Evolutionary conservation across 2,113 vertebrate genomes (phyloP).

Genomic region (Eupsittula cactorum): DNA sequence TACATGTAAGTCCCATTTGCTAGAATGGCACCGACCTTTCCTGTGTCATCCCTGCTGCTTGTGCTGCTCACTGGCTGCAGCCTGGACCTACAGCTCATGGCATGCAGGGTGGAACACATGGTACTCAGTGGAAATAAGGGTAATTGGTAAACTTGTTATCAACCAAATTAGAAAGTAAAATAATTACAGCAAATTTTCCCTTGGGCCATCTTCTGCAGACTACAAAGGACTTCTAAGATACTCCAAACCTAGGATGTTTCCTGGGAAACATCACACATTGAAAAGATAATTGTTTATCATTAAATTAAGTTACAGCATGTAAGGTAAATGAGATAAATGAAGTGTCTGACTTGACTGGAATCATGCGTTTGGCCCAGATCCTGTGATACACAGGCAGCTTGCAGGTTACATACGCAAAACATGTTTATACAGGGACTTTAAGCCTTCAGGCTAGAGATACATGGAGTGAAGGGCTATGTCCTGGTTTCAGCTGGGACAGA

Average conservation of each 20-base stretch:
- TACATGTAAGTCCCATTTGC: not conserved
- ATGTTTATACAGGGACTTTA: not conserved
- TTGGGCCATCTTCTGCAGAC: not conserved
- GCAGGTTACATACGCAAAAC: not conserved
- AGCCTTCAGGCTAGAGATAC: not conserved
- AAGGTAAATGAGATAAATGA: not conserved
- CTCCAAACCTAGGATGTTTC: not conserved
- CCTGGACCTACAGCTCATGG: not conserved
- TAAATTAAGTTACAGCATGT: not conserved
- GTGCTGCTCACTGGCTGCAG: not conserved
- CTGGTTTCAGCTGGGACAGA: not conserved
- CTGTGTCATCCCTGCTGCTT: rapidly evolving
- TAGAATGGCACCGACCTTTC: not conserved
- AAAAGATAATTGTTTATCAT: not conserved
- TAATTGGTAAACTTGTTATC: not conserved
- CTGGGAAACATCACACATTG: not conserved
- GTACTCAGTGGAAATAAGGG: not conserved
- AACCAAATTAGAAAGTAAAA: not conserved
- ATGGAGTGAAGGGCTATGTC: not conserved
- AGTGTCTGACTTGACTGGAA: not conserved
- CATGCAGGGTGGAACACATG: not conserved
- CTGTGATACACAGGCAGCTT: not conserved
- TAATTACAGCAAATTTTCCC: conserved; percentile 17
- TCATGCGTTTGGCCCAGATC: not conserved
- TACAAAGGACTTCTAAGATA: not conserved